Percentiles rank a stretch among this genome's conserved stretches.
phyloP scores from a whole-genome alignment of 2,888 invertebrate species.

The Drosophila ezoana region DNA sequence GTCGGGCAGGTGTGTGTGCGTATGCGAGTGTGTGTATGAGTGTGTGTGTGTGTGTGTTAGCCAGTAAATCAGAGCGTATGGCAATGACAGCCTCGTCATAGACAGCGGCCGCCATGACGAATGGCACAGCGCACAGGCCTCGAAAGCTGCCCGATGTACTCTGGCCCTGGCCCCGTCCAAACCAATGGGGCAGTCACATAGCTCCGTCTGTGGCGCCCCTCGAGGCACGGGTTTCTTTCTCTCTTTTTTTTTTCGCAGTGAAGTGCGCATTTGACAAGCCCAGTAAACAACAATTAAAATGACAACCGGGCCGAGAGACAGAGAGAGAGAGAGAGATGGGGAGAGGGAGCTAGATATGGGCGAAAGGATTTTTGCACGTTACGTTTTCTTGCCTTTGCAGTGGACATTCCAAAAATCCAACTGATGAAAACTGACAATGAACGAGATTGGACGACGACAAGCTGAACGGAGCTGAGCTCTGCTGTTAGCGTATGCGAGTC shows the following conservation, averaged over 20 bases:
- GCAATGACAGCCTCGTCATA: constrained; percentile 75
- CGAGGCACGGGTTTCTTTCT: constrained; percentile 11
- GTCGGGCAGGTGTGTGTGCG: constrained; percentile 2
- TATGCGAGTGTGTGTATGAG: not conserved
- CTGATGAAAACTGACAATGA: constrained; percentile 71
- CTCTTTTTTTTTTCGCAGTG: constrained; percentile 21
- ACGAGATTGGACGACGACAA: constrained; percentile 6
- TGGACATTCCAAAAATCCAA: constrained; percentile 19
- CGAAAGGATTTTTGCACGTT: constrained; percentile 61
- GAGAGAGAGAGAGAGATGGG: no score
- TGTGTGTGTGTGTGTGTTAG: constrained; percentile 32
- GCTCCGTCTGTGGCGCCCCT: constrained; percentile 14
- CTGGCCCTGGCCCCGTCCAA: no score
- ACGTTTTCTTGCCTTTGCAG: constrained; percentile 37
- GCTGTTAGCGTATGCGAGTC: constrained; percentile 24
- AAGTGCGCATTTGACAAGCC: constrained; percentile 80
- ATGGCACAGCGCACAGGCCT: constrained; percentile 46
- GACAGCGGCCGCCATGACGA: constrained; percentile 73
- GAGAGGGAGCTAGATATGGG: constrained; percentile 32
- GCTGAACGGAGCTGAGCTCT: not conserved
- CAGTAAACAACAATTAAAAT: constrained; percentile 83
- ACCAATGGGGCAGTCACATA: not conserved
- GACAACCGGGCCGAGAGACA: constrained; percentile 58
- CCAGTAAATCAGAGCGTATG: constrained; percentile 77
- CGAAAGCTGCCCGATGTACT: constrained; percentile 33